Percentiles rank a stretch among this genome's conserved stretches.
phyloP scores from a whole-genome alignment of 2,888 invertebrate species.

The Cephus spinipes region DNA sequence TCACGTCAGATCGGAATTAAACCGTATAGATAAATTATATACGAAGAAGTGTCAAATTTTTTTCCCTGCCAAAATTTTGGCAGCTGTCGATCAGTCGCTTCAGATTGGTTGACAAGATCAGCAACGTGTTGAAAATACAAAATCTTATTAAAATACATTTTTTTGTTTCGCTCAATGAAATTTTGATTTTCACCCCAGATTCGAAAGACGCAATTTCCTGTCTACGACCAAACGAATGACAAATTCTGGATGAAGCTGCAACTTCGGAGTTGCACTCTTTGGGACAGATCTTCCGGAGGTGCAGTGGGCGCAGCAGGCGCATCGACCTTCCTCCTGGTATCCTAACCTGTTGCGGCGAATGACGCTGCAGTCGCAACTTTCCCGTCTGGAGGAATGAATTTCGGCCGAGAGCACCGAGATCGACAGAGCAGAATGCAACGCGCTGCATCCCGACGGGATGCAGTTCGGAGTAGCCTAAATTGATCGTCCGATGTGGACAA shows the following conservation, averaged over 20 bases:
- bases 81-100: not conserved
- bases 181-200: not conserved
- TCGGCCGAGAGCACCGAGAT: not conserved
- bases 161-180: not conserved
- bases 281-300: not conserved
- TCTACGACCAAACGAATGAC: not conserved
- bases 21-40: not conserved
- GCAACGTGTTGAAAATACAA: not conserved
- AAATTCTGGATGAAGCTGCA: not conserved
- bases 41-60: not conserved
- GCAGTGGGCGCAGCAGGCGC: not conserved
- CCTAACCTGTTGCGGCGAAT: not conserved
- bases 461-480: not conserved
- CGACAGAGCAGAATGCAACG: not conserved
- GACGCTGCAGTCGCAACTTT: not conserved
- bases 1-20: not conserved
- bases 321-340: not conserved
- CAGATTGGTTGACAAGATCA: not conserved
- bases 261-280: not conserved
- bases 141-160: not conserved
- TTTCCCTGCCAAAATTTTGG: not conserved
- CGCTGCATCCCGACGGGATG: not conserved
- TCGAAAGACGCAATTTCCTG: not conserved
- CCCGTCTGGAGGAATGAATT: conserved; percentile 1
- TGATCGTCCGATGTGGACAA: not conserved